Conservation (phyloP, 2,888 invertebrate species). For the Rutpela maculata region DNA sequence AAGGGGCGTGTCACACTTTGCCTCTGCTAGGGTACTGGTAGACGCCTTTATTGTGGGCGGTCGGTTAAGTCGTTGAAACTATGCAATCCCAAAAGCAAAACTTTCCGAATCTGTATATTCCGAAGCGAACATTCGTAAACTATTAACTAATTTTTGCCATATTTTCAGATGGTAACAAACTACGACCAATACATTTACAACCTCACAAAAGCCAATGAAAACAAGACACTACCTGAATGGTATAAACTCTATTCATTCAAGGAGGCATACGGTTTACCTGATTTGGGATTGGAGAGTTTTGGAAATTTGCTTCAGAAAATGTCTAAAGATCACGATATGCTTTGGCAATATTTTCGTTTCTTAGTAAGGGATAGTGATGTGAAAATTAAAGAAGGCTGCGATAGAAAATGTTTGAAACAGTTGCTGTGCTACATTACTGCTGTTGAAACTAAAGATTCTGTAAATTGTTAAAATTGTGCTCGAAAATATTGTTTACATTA, state of each 20-base stretch:
- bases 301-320: conserved; percentile 78
- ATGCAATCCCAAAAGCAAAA: too few relatives aligned
- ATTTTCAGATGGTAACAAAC: conserved; percentile 51
- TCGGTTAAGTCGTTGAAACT: too few relatives aligned
- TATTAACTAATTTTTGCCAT: conserved; percentile 8
- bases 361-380: conserved; percentile 59
- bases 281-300: conserved; percentile 80
- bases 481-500: background rate
- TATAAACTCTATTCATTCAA: conserved; percentile 84
- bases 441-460: conserved; percentile 51
- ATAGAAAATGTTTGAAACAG: conserved; percentile 57
- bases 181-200: conserved; percentile 80
- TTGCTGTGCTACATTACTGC: conserved; percentile 57
- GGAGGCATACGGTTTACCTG: conserved; percentile 78
- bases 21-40: too few relatives aligned
- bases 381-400: conserved; percentile 55
- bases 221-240: conserved; percentile 81
- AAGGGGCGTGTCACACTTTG: too few relatives aligned
- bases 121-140: background rate
- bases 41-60: too few relatives aligned
- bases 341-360: conserved; percentile 69
- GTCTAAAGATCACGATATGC: conserved; percentile 75
- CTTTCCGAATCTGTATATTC: too few relatives aligned
- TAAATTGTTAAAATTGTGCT: conserved; percentile 22
- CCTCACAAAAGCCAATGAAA: conserved; percentile 81